Evolutionary conservation across 1,140 invertebrate species (phyloP).

Genomic region (Dinoponera quadriceps): DNA sequence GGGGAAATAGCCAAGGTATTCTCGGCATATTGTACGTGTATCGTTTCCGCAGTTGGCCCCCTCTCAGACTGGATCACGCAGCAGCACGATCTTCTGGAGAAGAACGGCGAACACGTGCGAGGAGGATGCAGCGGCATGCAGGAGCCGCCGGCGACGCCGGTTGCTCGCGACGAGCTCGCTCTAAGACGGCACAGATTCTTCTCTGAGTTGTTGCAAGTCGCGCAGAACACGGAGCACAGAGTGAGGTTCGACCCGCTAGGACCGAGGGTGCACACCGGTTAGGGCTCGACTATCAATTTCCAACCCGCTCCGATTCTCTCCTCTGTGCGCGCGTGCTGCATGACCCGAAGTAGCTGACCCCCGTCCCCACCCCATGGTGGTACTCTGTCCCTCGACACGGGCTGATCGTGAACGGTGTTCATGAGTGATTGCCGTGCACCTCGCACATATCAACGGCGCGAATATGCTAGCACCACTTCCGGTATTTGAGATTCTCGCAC

Average conservation of each 20-base stretch:
- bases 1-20: not conserved
- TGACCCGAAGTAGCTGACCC: too few species aligned
- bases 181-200: conserved; percentile 91
- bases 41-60: conserved; percentile 72
- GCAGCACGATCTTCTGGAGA: conserved; percentile 71
- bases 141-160: conserved; percentile 90
- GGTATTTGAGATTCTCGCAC: too few species aligned
- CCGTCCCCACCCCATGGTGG: too few species aligned
- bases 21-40: conserved; percentile 18
- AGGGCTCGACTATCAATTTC: conserved; percentile 73
- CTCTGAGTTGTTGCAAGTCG: conserved; percentile 90
- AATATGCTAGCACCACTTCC: too few species aligned
- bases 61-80: conserved; percentile 80
- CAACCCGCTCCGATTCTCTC: conserved; percentile 35
- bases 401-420: too few species aligned
- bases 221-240: conserved; percentile 90
- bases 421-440: too few species aligned
- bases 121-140: conserved; percentile 85
- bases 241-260: conserved; percentile 91
- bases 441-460: too few species aligned
- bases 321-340: not conserved
- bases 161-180: conserved; percentile 91
- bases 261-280: conserved; percentile 88
- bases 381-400: too few species aligned
- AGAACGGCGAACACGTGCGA: conserved; percentile 74